Evolutionary conservation across 2,888 invertebrate species (phyloP), one percentile per base, ranked within the genome.

Genomic region (Arrhopalites spinosus): DNA sequence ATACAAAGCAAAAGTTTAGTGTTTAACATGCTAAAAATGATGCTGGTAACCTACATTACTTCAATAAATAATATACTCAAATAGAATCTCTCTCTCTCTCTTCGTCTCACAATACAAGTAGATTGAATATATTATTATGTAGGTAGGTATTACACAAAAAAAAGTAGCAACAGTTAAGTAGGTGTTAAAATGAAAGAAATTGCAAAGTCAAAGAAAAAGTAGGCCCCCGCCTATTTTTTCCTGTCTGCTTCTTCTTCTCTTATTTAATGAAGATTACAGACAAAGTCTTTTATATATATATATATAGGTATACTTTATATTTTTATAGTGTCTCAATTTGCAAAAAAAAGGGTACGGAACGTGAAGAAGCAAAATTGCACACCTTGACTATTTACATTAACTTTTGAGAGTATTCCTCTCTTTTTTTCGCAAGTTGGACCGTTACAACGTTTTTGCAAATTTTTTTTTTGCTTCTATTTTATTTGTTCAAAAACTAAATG

Each of bases 391-490:
- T 23, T 17, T n/a, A 15, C n/a, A 17, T n/a, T 20, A 23, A 53
- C 8, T 50, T 3, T 50, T 36, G 36, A 50, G 50, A 2, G n/a
- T 36, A 3, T 36, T 3, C 5, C 36, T 36, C 23, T 53, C 23
- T n/a, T 20, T 53, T 20, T 23, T 11, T 53, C 8, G n/a, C 15
- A 23, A 53, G 23, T 53, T 20, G 23, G 47, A 47, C 47, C 43
- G 63, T 45, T n/a, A 29, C 17, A 47, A 68, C 66, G 11, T n/a
- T 67, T 43, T 68, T 68, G 8, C 17, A 63, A 63, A 25, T 63
- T 63, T 8, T 25, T 68, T 45, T 25, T 53, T 53, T 23, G 1
- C 1, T 53, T 17, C 3, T 36, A 7, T 3, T 36, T 36, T 59
- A 13, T 59, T 59, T 59, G 59, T 59, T 8, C 59, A 25, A 13